phyloP scores from a whole-genome alignment of 2,797 vertebrate species.

The Pangasius larnaudii region DNA sequence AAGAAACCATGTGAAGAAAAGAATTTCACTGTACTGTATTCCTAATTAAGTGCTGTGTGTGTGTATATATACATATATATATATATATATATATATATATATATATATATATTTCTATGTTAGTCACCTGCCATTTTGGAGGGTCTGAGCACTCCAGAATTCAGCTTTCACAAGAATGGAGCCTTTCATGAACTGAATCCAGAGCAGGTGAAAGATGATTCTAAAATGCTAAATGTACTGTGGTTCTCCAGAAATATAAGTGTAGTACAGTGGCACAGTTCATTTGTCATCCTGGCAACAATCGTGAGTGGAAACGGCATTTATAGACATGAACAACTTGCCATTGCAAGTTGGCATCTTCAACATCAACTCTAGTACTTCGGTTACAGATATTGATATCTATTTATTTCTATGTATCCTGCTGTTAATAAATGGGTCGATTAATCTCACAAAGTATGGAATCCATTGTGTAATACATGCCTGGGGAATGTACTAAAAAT shows the following conservation, averaged over 20 bases:
- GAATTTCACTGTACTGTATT: neutral
- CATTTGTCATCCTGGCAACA: neutral
- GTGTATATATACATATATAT: too few relatives aligned
- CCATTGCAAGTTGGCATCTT: neutral
- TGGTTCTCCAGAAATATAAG: neutral
- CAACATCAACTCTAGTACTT: neutral
- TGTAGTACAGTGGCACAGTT: neutral
- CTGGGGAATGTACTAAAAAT: slow-evolving; percentile 25
- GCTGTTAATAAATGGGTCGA: slow-evolving; percentile 14
- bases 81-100: too few relatives aligned
- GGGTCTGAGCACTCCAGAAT: neutral
- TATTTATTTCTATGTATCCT: slow-evolving; percentile 27
- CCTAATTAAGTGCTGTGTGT: neutral
- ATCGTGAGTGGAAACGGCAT: neutral
- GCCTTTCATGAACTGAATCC: neutral
- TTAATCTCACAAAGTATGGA: slow-evolving; percentile 34
- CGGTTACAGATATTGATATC: neutral
- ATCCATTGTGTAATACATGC: slow-evolving; percentile 31
- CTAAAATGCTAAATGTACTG: neutral
- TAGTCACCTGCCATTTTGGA: neutral
- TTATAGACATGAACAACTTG: neutral
- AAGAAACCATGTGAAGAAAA: neutral
- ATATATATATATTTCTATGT: neutral
- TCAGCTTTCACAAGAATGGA: neutral
- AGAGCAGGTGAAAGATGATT: neutral